Evolutionary conservation across 2,888 invertebrate genomes (phyloP), one percentile per base, ranked within the genome.

Genomic region (Hoplodrina blanda): DNA sequence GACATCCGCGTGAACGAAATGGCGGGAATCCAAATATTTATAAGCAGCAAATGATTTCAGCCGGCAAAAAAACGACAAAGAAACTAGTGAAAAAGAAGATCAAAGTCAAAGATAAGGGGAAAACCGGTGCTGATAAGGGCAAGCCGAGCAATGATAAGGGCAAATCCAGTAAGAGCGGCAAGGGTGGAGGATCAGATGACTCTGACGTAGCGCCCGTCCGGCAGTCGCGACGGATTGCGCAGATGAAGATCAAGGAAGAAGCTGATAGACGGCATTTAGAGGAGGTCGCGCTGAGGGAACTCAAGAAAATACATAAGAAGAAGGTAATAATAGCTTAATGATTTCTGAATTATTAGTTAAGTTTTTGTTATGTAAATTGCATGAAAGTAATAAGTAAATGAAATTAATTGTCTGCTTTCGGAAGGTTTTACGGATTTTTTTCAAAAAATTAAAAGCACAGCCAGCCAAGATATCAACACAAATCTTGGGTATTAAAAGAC

Each of bases 171-270:
- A 19, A 91, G 89, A 59, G 76, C 1, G 70, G 82, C 0, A 71
- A 71, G 46, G 80, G 81, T 0, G 86, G 85, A 0, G 87, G 85
- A 0, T 67, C 80, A 0, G 89, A 92, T 0, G 93, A 95, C 1
- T 91, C 91, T 0, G 96, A 94, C 59, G 86, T 92, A 25, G 90
- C 96, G 19, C 97, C 97, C 0, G 97, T 98, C 6, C 94, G 99
- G 10, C 98, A 98, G 87, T 98, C 98, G 3, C 96, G 98, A 1
- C 96, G 99, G 73, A 98, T 99, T 83, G 99, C 98, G 0, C 98
- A 98, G 91, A 96, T 98, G 87, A 98, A 98, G 91, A 98, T 98
- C 71, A 97, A 97, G 80, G 98, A 98, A 88, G 98, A 98, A 89
- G 98, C 98, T 0, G 98, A 98, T 74, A 93, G 98, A 1, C 94